These are phyloP conservation scores for Dermatemys mawii DNA, from an alignment of 2,113 vertebrate genomes.

Conservation along the genomic window DNA sequence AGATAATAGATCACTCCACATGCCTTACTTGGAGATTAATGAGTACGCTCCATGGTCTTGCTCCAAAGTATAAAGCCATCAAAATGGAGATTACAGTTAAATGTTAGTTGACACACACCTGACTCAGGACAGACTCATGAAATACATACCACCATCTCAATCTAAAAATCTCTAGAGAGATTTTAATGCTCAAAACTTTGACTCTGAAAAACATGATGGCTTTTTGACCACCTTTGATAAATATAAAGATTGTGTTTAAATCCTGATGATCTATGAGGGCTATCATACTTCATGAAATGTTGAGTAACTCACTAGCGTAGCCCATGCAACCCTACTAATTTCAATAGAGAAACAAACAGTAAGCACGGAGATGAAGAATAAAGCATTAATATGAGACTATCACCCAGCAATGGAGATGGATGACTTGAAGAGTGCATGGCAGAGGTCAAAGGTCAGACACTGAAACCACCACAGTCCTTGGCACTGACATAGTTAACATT, in stretches of 20 bases:
- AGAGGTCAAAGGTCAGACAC: neutral
- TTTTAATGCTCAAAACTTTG: neutral
- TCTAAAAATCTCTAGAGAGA: neutral
- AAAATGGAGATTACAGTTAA: fast-evolving
- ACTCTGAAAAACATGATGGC: neutral
- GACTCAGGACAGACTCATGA: neutral
- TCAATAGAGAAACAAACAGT: neutral
- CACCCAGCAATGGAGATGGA: neutral
- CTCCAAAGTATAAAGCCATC: neutral
- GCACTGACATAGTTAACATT: neutral
- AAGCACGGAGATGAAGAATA: neutral
- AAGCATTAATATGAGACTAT: neutral
- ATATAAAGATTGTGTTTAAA: neutral
- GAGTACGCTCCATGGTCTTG: fast-evolving
- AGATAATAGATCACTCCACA: neutral
- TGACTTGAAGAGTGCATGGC: neutral
- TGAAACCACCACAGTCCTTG: neutral
- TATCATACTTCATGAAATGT: neutral
- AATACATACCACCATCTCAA: neutral
- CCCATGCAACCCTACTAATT: neutral
- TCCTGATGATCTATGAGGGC: neutral
- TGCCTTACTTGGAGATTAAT: neutral
- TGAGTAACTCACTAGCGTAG: neutral
- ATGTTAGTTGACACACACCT: too few relatives aligned
- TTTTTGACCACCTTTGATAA: neutral